Conservation (phyloP, 2,797 vertebrate genomes). For the Acridotheres tristis region DNA sequence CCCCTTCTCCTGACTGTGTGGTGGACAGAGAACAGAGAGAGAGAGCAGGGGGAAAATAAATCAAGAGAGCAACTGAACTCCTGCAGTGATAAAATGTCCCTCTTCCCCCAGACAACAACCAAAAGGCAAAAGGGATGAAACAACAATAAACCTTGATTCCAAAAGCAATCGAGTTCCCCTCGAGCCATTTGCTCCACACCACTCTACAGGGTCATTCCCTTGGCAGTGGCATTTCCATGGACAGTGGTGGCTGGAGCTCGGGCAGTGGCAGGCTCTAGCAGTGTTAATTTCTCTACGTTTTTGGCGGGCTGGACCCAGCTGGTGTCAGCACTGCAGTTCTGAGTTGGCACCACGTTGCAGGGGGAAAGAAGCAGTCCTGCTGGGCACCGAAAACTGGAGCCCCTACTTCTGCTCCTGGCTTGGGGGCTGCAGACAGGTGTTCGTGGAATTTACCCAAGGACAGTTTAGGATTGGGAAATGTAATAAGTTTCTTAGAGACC, state of each 20-base stretch:
- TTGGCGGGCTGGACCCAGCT: fast-evolving
- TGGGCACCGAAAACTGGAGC: fast-evolving
- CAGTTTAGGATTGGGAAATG: neutral
- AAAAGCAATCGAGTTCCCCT: neutral
- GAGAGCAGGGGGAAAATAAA: neutral
- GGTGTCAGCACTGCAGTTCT: neutral
- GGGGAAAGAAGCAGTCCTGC: neutral
- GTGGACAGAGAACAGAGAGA: neutral
- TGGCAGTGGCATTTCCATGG: fast-evolving
- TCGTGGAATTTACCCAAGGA: neutral
- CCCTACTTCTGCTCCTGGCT: neutral
- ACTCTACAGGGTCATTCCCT: fast-evolving
- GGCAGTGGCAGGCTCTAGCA: neutral
- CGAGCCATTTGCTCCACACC: fast-evolving
- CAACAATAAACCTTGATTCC: too few relatives aligned
- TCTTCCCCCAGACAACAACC: neutral
- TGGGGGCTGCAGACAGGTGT: neutral
- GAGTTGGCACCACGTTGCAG: neutral
- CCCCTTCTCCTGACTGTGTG: too few relatives aligned
- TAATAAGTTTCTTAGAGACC: neutral
- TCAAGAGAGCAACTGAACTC: neutral
- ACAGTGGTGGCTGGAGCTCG: fast-evolving
- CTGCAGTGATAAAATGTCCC: neutral
- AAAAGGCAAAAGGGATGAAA: neutral
- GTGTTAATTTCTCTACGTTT: neutral